Base-by-base conservation (phyloP, 2,888 invertebrate species). In the Eristalinus sepulchralis region DNA sequence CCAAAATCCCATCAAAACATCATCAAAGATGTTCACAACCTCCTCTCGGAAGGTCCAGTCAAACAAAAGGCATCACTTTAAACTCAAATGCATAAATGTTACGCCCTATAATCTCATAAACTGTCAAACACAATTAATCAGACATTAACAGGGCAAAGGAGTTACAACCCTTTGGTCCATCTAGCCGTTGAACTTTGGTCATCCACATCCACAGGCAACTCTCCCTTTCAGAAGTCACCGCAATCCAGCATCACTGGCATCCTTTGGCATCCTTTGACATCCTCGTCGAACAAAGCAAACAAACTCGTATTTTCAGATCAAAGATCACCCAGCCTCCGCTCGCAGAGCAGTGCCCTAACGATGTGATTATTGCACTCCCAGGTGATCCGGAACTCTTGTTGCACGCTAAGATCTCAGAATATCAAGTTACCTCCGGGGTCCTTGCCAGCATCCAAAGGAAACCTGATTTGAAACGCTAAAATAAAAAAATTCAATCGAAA, bases 341-440 rank as follows among this genome's bases (percentile, higher is more conserved):
- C 86, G 27, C 27, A 27, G 71, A 2, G 57, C 22, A 79, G 75
- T 62, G 73, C 55, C 86, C 73, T 83, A 86, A 86, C 83, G 86
- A 86, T 86, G 83, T 86, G 86, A 86, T 86, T 86, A 86, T 86
- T 83, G 83, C 78, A 66, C 62, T 79, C 60, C 36, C 55, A 78
- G 70, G 59, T 86, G 77, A 82, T 70, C 86, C 86, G 81, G 84
- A 84, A 84, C 84, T 81, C 67, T 59, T 64, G 59, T 73, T 59
- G 53, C 73, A 77, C 33, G 63, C 64, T 80, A 64, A 24, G 60
- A 63, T 64, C 72, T 63, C 59, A 73, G 31, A 39, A 82, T 72
- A 77, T 85, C 85, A 73, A 64, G 81, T 85, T 85, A 77, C 85
- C 71, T 20, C 53, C 62, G 33, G 13, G 77, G 73, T 85, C 70